Conservation (phyloP, 2,797 vertebrate species). For the Aselliscus stoliczkanus region DNA sequence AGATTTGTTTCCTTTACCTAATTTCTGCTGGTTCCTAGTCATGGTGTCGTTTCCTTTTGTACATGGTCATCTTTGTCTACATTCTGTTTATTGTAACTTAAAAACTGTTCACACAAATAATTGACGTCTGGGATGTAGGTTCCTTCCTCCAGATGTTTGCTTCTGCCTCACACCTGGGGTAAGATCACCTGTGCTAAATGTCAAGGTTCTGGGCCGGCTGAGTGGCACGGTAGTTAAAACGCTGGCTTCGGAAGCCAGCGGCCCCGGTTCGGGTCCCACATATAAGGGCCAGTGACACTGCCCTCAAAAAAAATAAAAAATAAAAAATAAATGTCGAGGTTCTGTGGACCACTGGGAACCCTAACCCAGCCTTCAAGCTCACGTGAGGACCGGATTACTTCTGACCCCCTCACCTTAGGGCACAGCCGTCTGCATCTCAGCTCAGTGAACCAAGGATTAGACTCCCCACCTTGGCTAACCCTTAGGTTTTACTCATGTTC, state of each 20-base stretch:
- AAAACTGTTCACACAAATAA: neutral
- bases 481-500: neutral
- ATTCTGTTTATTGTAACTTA: neutral
- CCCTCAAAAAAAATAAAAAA: no score
- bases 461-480: neutral
- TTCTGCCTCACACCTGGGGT: neutral
- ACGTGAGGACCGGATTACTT: neutral
- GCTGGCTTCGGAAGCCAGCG: no score
- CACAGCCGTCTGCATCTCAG: neutral
- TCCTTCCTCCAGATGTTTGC: neutral
- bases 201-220: neutral
- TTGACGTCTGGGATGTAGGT: neutral
- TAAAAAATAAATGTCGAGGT: neutral
- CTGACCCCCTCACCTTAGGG: neutral
- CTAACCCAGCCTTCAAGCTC: neutral
- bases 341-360: neutral
- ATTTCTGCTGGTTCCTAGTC: neutral
- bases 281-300: no score
- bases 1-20: accelerated
- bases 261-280: no score
- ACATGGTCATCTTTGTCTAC: neutral
- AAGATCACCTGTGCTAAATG: neutral
- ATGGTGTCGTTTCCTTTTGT: neutral
- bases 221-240: no score
- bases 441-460: neutral